A percentile compares a stretch with the other conserved stretches of the same genome.
phyloP scores from a whole-genome alignment of 2,888 invertebrate genomes.

The Mechanitis messenoides region DNA sequence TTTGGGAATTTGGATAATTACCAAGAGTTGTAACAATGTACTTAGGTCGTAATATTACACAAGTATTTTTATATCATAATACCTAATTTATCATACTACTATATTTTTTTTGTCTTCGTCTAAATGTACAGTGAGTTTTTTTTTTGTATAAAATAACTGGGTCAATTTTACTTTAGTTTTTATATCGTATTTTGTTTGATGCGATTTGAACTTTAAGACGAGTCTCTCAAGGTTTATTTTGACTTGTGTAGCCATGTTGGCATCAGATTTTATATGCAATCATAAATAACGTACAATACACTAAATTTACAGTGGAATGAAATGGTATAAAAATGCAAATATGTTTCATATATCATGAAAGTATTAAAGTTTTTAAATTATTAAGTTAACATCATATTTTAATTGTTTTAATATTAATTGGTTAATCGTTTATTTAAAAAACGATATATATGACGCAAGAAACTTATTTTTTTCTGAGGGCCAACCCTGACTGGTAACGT shows the following conservation, averaged over 20 bases:
- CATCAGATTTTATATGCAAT: conserved; percentile 24
- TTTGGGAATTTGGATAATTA: conserved; percentile 15
- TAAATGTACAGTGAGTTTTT: neutral
- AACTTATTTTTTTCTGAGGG: neutral
- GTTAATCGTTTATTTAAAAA: too few species aligned
- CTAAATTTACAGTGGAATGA: conserved; percentile 15
- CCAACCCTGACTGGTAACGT: conserved; percentile 12
- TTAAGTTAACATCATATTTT: conserved; percentile 14
- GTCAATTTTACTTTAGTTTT: conserved; percentile 6
- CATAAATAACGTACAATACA: conserved; percentile 20
- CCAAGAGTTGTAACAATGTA: conserved; percentile 11
- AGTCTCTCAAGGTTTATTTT: conserved; percentile 16
- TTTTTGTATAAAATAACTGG: conserved; percentile 4
- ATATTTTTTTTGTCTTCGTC: neutral
- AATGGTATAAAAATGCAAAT: conserved; percentile 28
- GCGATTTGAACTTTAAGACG: conserved; percentile 8
- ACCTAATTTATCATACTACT: neutral
- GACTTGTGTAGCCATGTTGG: conserved; percentile 23
- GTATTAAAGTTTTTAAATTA: conserved; percentile 18
- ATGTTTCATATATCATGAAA: conserved; percentile 18
- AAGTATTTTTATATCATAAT: neutral
- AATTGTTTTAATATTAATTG: neutral
- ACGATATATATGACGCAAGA: neutral
- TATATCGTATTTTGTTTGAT: neutral
- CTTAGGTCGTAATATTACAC: neutral